Evolutionary conservation across 1,140 invertebrate genomes (phyloP).

Genomic region (Drosophila lacteicornis): DNA sequence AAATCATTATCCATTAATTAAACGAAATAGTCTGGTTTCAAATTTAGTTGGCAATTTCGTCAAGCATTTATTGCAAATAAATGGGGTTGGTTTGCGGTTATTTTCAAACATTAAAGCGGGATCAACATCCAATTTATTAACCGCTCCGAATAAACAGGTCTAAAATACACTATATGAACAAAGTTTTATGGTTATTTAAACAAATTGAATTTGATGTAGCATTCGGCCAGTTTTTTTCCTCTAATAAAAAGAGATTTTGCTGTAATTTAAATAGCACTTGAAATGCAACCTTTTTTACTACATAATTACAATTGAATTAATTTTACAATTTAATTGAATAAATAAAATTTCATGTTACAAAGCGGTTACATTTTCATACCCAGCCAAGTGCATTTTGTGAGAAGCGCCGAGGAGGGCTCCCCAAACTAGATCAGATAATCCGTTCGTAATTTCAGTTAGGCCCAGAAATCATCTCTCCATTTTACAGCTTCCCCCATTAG

Average conservation of each 20-base stretch:
- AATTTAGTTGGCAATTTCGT: neutral
- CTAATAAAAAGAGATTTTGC: too few species aligned
- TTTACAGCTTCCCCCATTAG: conserved; percentile 8
- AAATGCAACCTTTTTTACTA: too few species aligned
- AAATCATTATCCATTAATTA: conserved; percentile 4
- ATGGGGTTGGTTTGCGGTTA: conserved; percentile 1
- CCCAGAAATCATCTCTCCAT: conserved; percentile 25
- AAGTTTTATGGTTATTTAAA: neutral
- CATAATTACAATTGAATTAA: too few species aligned
- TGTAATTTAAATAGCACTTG: too few species aligned
- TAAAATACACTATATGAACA: neutral
- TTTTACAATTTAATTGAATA: neutral
- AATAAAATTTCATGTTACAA: neutral
- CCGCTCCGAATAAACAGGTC: neutral
- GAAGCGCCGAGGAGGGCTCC: conserved; percentile 17
- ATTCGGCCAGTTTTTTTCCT: neutral
- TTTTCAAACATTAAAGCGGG: neutral
- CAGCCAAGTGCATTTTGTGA: neutral
- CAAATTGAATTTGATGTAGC: neutral
- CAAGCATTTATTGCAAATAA: neutral
- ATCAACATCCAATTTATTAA: neutral
- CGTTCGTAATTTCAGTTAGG: conserved; percentile 1
- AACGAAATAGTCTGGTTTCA: neutral
- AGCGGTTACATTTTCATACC: neutral
- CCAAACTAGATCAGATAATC: neutral